Conservation (phyloP, 2,113 vertebrate species). For the Toxotes jaculatrix region DNA sequence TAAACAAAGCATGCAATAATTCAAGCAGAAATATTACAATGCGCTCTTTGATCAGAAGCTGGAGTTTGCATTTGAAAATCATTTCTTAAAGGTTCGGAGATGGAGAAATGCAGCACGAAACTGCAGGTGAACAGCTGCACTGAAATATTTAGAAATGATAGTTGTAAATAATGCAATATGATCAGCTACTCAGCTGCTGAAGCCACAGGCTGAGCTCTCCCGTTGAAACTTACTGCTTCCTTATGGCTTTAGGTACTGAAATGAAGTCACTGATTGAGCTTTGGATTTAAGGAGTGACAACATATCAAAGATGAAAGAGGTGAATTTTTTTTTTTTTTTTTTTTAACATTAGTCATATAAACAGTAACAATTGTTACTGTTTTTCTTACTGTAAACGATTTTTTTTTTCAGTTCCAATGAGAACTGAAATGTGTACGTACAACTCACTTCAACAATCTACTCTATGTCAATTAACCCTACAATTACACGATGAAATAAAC, state of each 20-base stretch:
- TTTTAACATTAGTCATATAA: constrained; percentile 31
- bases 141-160: constrained; percentile 15
- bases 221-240: background rate
- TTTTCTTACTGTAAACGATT: background rate
- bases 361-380: background rate
- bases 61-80: constrained; percentile 7
- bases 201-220: background rate
- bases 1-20: constrained; percentile 14
- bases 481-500: constrained; percentile 21
- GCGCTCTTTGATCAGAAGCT: background rate
- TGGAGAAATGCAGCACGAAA: constrained; percentile 15
- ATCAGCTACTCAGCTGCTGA: background rate
- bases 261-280: background rate
- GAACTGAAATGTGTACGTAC: background rate
- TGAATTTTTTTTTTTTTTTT: background rate
- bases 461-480: background rate
- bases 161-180: background rate
- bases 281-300: constrained; percentile 6
- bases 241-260: constrained; percentile 25
- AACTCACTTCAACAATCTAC: background rate
- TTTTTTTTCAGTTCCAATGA: constrained; percentile 15
- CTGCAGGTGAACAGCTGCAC: constrained; percentile 10
- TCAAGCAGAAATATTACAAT: background rate
- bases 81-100: background rate
- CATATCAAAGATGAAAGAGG: background rate